Evolutionary conservation across 2,113 vertebrate species (phyloP).

Genomic region (Dromas ardeola): DNA sequence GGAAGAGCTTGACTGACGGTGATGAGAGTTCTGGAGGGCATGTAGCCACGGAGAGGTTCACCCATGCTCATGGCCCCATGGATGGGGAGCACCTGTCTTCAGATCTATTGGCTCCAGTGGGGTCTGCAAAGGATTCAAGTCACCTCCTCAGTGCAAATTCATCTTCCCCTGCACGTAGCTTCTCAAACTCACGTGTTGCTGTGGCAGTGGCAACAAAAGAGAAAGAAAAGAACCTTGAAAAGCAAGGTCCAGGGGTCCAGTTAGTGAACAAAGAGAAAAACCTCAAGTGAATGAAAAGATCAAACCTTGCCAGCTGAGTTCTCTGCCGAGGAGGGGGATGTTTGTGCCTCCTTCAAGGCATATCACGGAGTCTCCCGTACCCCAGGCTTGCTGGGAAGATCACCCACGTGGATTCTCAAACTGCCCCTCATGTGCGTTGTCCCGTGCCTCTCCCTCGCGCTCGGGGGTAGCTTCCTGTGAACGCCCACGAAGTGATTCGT

Average conservation of each 20-base stretch:
- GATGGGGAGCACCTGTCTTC: background rate
- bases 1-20: background rate
- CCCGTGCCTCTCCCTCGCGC: background rate
- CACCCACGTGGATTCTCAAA: slow-evolving; percentile 6
- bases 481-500: background rate
- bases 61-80: background rate
- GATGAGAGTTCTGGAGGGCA: background rate
- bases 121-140: background rate
- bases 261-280: background rate
- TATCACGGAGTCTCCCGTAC: background rate
- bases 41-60: background rate
- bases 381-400: background rate
- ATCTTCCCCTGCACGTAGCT: background rate
- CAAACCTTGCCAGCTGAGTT: background rate
- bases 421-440: background rate
- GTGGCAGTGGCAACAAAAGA: background rate
- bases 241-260: background rate
- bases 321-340: background rate
- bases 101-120: background rate
- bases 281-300: background rate
- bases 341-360: slow-evolving; percentile 6
- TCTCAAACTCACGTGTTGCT: background rate
- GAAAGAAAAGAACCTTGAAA: background rate
- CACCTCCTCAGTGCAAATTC: background rate
- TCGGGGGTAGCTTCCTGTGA: slow-evolving; percentile 26